Conservation (phyloP, 30 jellyfish, hydroid and myxozoan genomes). For the Mastigias papua region DNA sequence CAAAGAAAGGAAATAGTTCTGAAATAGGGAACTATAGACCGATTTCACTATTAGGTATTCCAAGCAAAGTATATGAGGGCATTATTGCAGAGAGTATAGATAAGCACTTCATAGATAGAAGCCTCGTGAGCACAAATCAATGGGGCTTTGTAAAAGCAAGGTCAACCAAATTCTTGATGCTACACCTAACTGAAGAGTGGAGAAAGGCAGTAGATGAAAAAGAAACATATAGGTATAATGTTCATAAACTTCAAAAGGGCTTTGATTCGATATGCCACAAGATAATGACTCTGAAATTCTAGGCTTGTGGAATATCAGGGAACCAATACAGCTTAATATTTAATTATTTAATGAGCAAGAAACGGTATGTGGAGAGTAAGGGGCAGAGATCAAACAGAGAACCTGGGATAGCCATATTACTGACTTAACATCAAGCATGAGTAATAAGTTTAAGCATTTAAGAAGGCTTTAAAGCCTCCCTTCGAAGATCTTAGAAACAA, state of each 20-base stretch:
- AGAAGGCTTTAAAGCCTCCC: background rate
- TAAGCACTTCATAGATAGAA: slow-evolving; percentile 30
- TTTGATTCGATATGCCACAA: slow-evolving; percentile 33
- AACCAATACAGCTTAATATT: background rate
- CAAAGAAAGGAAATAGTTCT: slow-evolving; percentile 33
- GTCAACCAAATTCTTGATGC: slow-evolving; percentile 7
- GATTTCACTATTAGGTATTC: slow-evolving; percentile 33
- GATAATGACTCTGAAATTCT: background rate
- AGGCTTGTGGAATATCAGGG: background rate
- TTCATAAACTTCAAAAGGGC: slow-evolving; percentile 32
- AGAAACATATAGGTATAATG: slow-evolving; percentile 3
- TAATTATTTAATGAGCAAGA: background rate
- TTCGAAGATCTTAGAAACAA: background rate
- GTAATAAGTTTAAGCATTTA: background rate
- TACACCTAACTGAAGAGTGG: slow-evolving; percentile 30
- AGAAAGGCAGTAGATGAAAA: background rate
- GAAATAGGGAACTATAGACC: slow-evolving; percentile 41
- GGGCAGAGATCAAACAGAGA: background rate
- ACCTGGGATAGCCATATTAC: background rate
- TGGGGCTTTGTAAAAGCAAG: slow-evolving; percentile 15
- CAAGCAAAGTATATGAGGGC: slow-evolving; percentile 48
- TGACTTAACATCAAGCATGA: background rate
- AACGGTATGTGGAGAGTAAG: background rate
- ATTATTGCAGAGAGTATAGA: slow-evolving; percentile 34
- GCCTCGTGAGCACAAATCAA: slow-evolving; percentile 20